phyloP scores from a whole-genome alignment of 2,888 invertebrate species.

The Tuberolachnus salignus region DNA sequence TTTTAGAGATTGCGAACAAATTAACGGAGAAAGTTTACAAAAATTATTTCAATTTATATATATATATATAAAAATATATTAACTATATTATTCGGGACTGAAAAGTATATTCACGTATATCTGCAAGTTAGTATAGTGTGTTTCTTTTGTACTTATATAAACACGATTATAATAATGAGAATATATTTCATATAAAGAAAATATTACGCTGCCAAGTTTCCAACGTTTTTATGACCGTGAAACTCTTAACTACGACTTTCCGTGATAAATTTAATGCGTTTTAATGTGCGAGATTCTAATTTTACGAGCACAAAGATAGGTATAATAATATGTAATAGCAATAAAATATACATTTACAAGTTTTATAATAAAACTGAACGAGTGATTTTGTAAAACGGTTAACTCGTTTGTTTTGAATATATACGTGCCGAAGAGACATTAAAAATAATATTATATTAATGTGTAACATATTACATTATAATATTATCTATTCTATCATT shows the following conservation, averaged over 20 bases:
- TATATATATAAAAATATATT: too few species aligned
- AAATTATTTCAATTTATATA: neutral
- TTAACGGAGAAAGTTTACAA: neutral
- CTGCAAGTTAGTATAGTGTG: neutral
- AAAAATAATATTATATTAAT: neutral
- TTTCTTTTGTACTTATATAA: too few species aligned
- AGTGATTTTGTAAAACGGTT: neutral
- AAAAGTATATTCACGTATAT: neutral
- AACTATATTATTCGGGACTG: too few species aligned
- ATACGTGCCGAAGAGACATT: neutral
- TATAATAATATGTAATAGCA: constrained; percentile 1
- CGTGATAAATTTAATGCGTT: constrained; percentile 12
- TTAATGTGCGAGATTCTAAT: neutral
- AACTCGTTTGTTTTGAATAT: constrained; percentile 4
- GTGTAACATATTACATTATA: neutral
- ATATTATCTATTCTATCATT: neutral
- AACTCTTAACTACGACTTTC: constrained; percentile 8
- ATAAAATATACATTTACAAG: neutral
- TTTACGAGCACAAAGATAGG: neutral
- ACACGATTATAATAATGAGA: neutral
- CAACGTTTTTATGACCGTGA: neutral
- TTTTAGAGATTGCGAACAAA: too few species aligned
- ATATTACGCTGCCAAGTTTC: constrained; percentile 19
- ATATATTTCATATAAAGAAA: neutral
- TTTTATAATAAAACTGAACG: constrained; percentile 6